These are phyloP conservation scores for Eunapius fragilis DNA, from an alignment of 37 sponge, comb jelly and placozoan genomes.

Conservation along the genomic window DNA sequence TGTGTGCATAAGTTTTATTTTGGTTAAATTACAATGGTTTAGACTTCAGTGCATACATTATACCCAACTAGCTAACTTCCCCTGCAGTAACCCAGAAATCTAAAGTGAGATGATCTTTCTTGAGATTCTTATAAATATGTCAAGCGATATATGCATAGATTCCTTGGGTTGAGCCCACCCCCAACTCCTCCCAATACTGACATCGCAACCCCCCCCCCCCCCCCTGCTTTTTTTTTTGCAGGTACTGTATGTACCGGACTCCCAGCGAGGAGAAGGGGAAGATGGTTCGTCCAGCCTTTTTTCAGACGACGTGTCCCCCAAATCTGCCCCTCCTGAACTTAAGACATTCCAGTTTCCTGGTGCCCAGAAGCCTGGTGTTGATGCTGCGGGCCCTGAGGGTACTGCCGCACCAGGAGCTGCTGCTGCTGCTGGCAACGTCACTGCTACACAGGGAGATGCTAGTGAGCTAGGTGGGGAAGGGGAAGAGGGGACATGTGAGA, in stretches of 20 bases:
- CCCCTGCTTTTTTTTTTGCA: constrained; percentile 8
- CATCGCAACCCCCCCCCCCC: not conserved
- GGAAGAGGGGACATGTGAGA: too few species aligned
- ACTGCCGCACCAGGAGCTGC: not conserved
- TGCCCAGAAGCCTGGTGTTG: not conserved
- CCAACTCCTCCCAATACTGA: constrained; percentile 11
- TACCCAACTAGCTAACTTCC: too few species aligned
- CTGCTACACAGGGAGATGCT: not conserved
- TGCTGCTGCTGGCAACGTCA: not conserved
- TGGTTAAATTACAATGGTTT: too few species aligned
- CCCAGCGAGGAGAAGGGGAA: not conserved
- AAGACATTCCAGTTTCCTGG: not conserved
- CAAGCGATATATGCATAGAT: too few species aligned
- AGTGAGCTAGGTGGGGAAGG: not conserved
- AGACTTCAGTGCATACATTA: too few species aligned
- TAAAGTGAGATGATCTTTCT: too few species aligned
- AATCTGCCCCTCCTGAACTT: not conserved
- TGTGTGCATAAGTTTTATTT: too few species aligned
- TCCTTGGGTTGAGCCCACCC: too few species aligned
- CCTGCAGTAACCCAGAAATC: too few species aligned
- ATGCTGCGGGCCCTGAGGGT: not conserved
- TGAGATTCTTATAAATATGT: too few species aligned
- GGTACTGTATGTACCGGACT: constrained; percentile 65
- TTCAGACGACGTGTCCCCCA: constrained; percentile 35
- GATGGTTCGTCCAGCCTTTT: constrained; percentile 28